Evolutionary conservation across 2,888 invertebrate genomes (phyloP).

Genomic region (Drosophila ezoana): DNA sequence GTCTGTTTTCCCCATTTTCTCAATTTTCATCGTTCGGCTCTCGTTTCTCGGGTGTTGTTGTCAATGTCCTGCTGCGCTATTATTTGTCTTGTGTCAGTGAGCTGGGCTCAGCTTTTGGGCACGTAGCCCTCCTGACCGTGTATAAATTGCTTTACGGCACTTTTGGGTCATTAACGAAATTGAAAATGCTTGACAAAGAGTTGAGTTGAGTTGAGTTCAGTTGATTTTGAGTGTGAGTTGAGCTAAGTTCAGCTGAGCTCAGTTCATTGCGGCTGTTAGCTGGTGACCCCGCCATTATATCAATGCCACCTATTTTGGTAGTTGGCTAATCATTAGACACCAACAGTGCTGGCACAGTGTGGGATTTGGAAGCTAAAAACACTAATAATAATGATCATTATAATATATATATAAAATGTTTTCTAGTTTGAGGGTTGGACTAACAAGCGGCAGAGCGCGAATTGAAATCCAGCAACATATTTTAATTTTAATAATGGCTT

Average conservation of each 20-base stretch:
- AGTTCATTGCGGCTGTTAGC: slow-evolving; percentile 5
- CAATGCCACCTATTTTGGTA: slow-evolving; percentile 81
- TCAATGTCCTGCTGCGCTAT: slow-evolving; percentile 84
- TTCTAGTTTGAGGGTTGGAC: no score
- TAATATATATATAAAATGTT: no score
- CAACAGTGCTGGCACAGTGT: slow-evolving; percentile 44
- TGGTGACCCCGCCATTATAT: slow-evolving; percentile 65
- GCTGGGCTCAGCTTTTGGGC: slow-evolving; percentile 30
- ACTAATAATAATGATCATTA: no score
- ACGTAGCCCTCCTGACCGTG: slow-evolving; percentile 30
- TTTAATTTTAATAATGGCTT: no score
- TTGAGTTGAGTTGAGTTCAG: slow-evolving; percentile 31
- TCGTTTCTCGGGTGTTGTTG: slow-evolving; percentile 76
- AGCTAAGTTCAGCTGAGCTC: slow-evolving; percentile 6
- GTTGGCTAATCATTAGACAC: slow-evolving; percentile 72
- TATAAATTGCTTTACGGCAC: slow-evolving; percentile 83
- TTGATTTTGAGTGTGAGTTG: slow-evolving; percentile 10
- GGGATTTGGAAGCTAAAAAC: neutral
- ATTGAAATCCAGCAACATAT: no score
- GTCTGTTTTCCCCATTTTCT: slow-evolving; percentile 19
- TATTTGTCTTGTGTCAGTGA: slow-evolving; percentile 81
- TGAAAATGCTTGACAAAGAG: slow-evolving; percentile 78
- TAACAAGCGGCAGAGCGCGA: no score
- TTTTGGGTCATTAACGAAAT: slow-evolving; percentile 84
- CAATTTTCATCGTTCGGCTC: slow-evolving; percentile 21